Evolutionary conservation across 2,797 vertebrate genomes (phyloP).

Genomic region (Tapera naevia): DNA sequence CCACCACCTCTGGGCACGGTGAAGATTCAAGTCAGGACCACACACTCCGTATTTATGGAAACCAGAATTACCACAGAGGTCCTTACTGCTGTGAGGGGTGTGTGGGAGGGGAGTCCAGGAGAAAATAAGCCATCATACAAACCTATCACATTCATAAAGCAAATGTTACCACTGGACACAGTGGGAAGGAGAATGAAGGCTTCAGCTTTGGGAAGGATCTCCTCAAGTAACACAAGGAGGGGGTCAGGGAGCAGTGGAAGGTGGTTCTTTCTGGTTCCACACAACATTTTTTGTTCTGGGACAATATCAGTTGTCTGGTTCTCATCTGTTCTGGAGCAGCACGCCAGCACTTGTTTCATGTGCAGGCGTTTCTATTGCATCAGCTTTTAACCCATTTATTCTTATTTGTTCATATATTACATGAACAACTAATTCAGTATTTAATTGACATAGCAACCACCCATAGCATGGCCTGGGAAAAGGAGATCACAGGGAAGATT

Average conservation of each 20-base stretch:
- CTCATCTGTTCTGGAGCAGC: not conserved
- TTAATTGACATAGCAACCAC: not conserved
- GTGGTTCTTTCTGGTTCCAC: not conserved
- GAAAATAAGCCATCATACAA: not conserved
- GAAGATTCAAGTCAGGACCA: not conserved
- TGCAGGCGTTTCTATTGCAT: not conserved
- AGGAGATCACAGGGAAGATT: rapidly evolving
- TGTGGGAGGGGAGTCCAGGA: not conserved
- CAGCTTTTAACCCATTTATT: not conserved
- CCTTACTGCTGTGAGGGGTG: not conserved
- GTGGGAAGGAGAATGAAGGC: not conserved
- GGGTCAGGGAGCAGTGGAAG: not conserved
- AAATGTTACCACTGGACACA: rapidly evolving
- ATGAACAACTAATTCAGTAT: not conserved
- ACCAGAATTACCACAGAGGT: not conserved
- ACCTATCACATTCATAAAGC: not conserved
- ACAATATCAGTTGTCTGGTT: not conserved
- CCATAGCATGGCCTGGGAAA: not conserved
- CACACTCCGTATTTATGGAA: not conserved
- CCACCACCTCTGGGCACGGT: not conserved
- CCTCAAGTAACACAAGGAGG: not conserved
- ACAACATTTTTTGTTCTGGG: not conserved
- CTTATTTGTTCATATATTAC: not conserved
- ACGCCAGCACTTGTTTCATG: not conserved
- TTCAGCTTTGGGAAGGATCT: not conserved